Evolutionary conservation across 2,888 invertebrate genomes (phyloP).

Genomic region (Uropetala carovei): DNA sequence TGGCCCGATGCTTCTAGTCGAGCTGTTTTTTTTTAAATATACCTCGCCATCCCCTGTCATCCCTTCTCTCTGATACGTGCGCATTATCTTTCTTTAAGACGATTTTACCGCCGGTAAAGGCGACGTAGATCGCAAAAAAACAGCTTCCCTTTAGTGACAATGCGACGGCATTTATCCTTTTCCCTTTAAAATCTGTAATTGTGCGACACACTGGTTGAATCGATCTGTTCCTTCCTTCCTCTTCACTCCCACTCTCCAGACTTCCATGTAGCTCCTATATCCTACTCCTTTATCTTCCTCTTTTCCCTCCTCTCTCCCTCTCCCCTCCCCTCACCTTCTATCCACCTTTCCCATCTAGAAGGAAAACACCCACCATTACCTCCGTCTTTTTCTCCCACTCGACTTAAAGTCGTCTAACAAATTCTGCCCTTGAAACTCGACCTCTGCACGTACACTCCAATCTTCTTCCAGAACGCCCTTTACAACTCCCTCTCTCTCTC

Average conservation of each 20-base stretch:
- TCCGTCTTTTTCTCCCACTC: background rate
- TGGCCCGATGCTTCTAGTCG: too few relatives aligned
- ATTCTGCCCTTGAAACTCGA: slow-evolving; percentile 48
- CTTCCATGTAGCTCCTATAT: background rate
- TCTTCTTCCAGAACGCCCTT: slow-evolving; percentile 32
- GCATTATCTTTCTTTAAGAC: too few relatives aligned
- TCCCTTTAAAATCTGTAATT: slow-evolving; percentile 57
- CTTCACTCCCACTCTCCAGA: background rate
- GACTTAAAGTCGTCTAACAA: background rate
- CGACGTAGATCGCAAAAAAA: background rate
- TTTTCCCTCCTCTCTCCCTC: background rate
- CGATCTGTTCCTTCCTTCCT: slow-evolving; percentile 29
- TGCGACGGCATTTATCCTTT: slow-evolving; percentile 8
- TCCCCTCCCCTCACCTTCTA: background rate
- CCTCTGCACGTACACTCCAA: slow-evolving; percentile 31
- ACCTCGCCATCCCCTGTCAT: too few relatives aligned
- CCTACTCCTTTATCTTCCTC: background rate
- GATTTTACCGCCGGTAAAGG: too few relatives aligned
- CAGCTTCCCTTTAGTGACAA: background rate
- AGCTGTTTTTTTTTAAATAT: too few relatives aligned
- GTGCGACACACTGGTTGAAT: slow-evolving; percentile 39
- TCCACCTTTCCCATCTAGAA: background rate
- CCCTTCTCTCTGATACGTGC: too few relatives aligned
- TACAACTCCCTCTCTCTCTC: background rate
- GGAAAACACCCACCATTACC: background rate